Base-by-base conservation (phyloP, 2,797 vertebrate genomes). In the Gastrophryne carolinensis region DNA sequence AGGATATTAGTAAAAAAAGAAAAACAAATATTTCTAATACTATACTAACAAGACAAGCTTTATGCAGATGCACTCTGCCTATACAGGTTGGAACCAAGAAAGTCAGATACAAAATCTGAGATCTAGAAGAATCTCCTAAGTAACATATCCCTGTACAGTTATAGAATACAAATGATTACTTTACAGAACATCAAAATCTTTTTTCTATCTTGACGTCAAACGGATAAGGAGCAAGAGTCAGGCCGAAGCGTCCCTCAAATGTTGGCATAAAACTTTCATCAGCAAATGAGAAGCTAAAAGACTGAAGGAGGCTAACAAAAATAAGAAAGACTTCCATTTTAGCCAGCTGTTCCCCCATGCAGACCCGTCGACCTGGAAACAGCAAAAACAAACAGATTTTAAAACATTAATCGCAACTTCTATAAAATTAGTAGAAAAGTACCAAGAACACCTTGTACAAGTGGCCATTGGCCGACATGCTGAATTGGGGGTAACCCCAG, bases 301-400 rank as follows among this genome's bases (percentile, higher is more conserved):
- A 89, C 84, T 98, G 96, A 87, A 98, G 89, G 56, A 98, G 88
- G 69, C 84, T 93, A 70, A 91, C 89, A 39, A 97, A 93, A 64
- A 92, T 94, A 81, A 98, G 90, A 85, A 98, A 97, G 10, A 98
- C 78, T 86, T 98, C 97, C 96, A 97, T 97, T 89, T 98, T 98
- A 3, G 96, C 97, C 89, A 98, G 86, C 82, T 98, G 96, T 77
- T 98, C 97, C 47, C 97, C 97, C 96, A 98, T 98, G 82, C 96
- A 98, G 54, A 97, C 93, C 65, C 96, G 92, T 73, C 94, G 95
- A 80, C 97, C 97, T 99, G 79, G 47, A n/a, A 12, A 64, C 8
- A 35, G 44, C 13, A 39, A 39, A 13, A 39, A 39, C 3, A 2
- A 15, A 11, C 9, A 39, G 0, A 4, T 13, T 39, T 39, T 15